Evolutionary conservation across 2,113 vertebrate genomes (phyloP), one percentile per base, ranked within the genome.

Genomic region (Neogale vison): DNA sequence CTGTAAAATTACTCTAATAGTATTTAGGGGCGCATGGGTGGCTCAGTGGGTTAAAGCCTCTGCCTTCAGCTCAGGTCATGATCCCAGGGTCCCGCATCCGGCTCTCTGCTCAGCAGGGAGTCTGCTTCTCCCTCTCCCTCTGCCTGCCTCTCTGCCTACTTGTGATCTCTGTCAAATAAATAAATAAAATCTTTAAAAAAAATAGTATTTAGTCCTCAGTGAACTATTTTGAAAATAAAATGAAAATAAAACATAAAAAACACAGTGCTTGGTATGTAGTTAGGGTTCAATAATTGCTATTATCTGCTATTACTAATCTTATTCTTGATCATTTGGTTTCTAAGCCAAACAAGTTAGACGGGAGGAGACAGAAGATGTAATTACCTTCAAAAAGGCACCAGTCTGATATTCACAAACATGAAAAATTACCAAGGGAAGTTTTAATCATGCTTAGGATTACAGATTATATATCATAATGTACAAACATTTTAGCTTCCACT

Each of bases 221-320:
- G 15, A 71, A 93, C 42, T 83, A 55, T 82, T 87, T 34, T 90
- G 65, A 77, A 95, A 72, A 85, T 65, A 82, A 81, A 77, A 7
- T 52, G 71, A 91, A 72, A 88, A 72, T 34, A 81, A 92, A 95
- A 93, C 20, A 72, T 88, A 31, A 47, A 57, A 93, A 95, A 31
- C 39, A 85, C 24, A 71, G 65, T 74, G 45, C 24, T 85, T 80
- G 18, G n/a, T 83, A 86, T 4, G 1, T 26, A 90, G 59, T 77
- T 76, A 76, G 29, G 74, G 12, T 88, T 93, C 76, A 90, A 12
- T 76, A 79, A 93, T 4, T 93, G 50, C 85, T 86, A 61, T 61
- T 82, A 86, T 36, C 23, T 96, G 18, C 77, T 85, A 80, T 85
- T 96, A 84, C 47, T 87, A 20, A n/a, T 71, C 90, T 39, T 1